phyloP scores from a whole-genome alignment of 1,140 invertebrate genomes.

The Euschistus heros region DNA sequence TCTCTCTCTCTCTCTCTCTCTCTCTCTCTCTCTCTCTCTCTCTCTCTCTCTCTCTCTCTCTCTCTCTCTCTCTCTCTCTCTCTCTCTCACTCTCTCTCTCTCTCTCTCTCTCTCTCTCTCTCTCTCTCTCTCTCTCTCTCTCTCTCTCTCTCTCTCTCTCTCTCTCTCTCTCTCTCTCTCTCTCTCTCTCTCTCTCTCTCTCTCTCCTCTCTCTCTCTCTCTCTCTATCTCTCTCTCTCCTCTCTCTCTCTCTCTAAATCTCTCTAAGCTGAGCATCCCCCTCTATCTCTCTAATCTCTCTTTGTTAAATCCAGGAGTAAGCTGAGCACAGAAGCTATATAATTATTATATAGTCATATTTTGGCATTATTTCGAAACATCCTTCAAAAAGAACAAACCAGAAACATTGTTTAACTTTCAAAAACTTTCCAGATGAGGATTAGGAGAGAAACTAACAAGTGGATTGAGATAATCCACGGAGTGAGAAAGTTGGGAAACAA shows the following conservation, averaged over 20 bases:
- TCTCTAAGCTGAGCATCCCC: neutral
- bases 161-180: conserved; percentile 18
- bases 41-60: conserved; percentile 20
- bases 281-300: conserved; percentile 10
- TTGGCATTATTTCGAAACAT: too few species aligned
- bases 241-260: conserved; percentile 17
- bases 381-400: too few species aligned
- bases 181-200: conserved; percentile 17
- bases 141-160: conserved; percentile 19
- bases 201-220: conserved; percentile 19
- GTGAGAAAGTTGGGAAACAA: too few species aligned
- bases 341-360: too few species aligned
- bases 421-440: too few species aligned
- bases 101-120: conserved; percentile 13
- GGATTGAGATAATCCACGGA: too few species aligned
- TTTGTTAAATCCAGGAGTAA: too few species aligned
- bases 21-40: conserved; percentile 22
- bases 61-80: conserved; percentile 2
- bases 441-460: too few species aligned
- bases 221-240: conserved; percentile 19
- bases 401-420: too few species aligned
- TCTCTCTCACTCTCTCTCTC: neutral
- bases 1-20: conserved; percentile 19
- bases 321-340: too few species aligned
- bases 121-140: conserved; percentile 18